phyloP scores from a whole-genome alignment of 2,888 invertebrate genomes.

The Bhutanitis thaidina region DNA sequence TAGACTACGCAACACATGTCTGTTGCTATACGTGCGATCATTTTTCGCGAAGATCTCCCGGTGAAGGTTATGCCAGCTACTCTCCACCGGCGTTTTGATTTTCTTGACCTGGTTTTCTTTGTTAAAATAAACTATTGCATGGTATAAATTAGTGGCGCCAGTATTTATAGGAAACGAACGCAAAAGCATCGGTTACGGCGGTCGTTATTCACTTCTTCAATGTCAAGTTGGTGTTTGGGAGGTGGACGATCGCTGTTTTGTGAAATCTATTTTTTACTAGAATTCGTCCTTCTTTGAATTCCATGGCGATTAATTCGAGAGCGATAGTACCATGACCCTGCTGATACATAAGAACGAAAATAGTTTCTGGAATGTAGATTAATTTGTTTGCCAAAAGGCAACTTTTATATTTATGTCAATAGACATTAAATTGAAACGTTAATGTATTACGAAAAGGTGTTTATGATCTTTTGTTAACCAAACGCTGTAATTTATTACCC shows the following conservation, averaged over 20 bases:
- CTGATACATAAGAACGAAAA: conserved; percentile 4
- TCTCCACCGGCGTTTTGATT: conserved; percentile 61
- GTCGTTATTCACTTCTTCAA: conserved; percentile 24
- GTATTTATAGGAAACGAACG: conserved; percentile 33
- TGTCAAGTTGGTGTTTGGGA: conserved; percentile 2
- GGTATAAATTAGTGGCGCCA: conserved; percentile 55
- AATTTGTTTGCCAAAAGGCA: not conserved
- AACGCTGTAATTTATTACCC: no score
- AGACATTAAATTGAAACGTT: not conserved
- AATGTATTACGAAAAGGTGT: not conserved
- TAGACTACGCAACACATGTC: conserved; percentile 15
- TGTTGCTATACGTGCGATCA: conserved; percentile 20
- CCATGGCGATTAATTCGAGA: conserved; percentile 5
- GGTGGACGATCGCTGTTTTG: conserved; percentile 10
- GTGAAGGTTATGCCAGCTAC: conserved; percentile 48
- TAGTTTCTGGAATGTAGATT: conserved; percentile 3
- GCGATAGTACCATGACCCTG: conserved; percentile 15
- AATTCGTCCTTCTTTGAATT: conserved; percentile 4
- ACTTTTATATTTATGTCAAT: not conserved
- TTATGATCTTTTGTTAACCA: not conserved
- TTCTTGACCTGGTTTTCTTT: conserved; percentile 68
- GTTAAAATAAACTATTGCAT: conserved; percentile 60
- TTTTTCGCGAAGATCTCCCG: conserved; percentile 27
- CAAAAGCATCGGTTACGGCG: conserved; percentile 34
- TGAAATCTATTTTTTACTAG: conserved; percentile 14